Percentiles rank a stretch among this genome's conserved stretches.
Evolutionary conservation across 2,113 vertebrate genomes (phyloP).

Genomic region (Cyprinodon variegatus): DNA sequence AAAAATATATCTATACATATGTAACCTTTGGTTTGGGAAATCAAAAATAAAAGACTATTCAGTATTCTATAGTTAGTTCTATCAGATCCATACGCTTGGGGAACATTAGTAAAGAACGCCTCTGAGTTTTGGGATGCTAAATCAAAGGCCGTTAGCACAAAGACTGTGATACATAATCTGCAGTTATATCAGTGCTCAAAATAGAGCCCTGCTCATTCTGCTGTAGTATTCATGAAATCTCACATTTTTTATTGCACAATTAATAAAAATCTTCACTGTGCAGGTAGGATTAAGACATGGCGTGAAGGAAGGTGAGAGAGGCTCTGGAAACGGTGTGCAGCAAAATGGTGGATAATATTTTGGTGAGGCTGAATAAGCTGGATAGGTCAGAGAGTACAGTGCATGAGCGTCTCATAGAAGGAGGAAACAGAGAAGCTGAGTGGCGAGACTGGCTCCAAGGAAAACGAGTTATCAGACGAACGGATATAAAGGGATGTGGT

Average conservation of each 20-base stretch:
- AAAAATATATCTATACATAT: slow-evolving; percentile 65
- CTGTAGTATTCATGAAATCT: slow-evolving; percentile 18
- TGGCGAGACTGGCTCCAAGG: slow-evolving; percentile 22
- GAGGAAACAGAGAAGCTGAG: not conserved
- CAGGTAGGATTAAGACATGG: slow-evolving; percentile 45
- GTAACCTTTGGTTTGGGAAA: slow-evolving; percentile 66
- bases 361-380: slow-evolving; percentile 5
- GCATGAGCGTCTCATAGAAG: not conserved
- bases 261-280: slow-evolving; percentile 54
- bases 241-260: slow-evolving; percentile 65
- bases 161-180: slow-evolving; percentile 67
- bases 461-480: not conserved
- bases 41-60: slow-evolving; percentile 31
- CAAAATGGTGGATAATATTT: slow-evolving; percentile 10
- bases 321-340: slow-evolving; percentile 12
- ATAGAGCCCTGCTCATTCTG: slow-evolving; percentile 10
- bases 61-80: slow-evolving; percentile 38
- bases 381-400: not conserved
- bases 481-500: not conserved
- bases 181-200: slow-evolving; percentile 49
- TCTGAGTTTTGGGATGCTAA: slow-evolving; percentile 47
- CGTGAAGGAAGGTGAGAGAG: slow-evolving; percentile 39
- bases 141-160: slow-evolving; percentile 25
- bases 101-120: slow-evolving; percentile 37
- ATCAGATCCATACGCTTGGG: slow-evolving; percentile 45